Base-by-base conservation (phyloP, 2,797 vertebrate genomes). In the Brachymystax lenok region DNA sequence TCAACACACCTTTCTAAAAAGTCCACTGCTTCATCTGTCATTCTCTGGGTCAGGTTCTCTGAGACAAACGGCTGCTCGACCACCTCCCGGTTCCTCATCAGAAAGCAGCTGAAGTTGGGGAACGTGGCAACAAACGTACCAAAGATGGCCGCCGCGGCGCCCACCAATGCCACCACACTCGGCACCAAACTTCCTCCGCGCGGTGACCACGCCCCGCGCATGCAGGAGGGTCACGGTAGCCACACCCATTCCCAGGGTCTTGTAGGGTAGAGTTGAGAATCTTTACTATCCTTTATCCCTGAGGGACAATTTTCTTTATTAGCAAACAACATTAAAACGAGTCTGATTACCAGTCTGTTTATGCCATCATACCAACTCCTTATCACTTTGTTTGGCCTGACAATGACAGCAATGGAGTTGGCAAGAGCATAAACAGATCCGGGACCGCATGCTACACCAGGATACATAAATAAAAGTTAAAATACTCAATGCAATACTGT, bases 21-120 rank as follows among this genome's bases (percentile, higher is more conserved):
- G 14, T 75, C 73, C 8, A 90, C 3, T 0, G 96, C 96, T 80
- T 98, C 95, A 0, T 3, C 77, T 0, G 95, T 96, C 88, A 98
- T 93, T 79, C 92, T 92, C 84, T 95, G 94, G 0, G 95, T 97
- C 79, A 98, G 93, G 82, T 95, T 95, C 17, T 96, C 92, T 1
- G 94, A 93, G 0, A 75, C 80, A 1, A 92, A 84, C 0, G 96
- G 97, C 84, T 98, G 97, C 88, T 98, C 96, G 30, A 94, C 88
- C 16, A 98, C 76, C 0, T 82, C 70, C 1, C 84, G 73, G 73
- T 94, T 84, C 33, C 90, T 91, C 95, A 98, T 96, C 74, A 98
- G 92, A 69, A 98, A 85, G 80, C 97, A 99, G 91, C 97, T 97
- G 3, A 97, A 72, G 17, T 94, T 90, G 0, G 92, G 95, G 79